Percentiles rank a stretch among this genome's conserved stretches.
phyloP scores from a whole-genome alignment of 2,797 vertebrate genomes.

The Heliangelus exortis region DNA sequence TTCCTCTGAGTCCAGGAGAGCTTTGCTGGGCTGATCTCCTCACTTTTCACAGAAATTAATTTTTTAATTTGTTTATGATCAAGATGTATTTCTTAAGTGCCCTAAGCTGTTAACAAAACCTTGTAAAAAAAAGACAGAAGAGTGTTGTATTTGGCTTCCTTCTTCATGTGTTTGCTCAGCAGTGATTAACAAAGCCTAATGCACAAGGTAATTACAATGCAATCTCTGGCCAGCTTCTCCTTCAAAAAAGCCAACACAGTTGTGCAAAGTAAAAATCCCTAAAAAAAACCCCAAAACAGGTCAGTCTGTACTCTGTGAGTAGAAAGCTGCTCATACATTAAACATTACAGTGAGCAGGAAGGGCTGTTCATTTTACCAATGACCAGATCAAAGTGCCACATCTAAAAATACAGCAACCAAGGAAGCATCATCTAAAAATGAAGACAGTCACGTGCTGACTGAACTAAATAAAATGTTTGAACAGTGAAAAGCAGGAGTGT shows the following conservation, averaged over 20 bases:
- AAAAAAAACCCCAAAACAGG: not conserved
- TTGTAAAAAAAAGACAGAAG: not conserved
- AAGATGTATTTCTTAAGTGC: not conserved
- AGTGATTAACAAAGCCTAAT: not conserved
- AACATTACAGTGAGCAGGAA: not conserved
- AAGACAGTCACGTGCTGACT: not conserved
- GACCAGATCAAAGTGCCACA: not conserved
- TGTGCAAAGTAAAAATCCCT: not conserved
- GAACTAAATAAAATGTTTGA: not conserved
- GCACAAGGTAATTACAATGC: not conserved
- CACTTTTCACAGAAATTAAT: not conserved
- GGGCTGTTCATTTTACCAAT: not conserved
- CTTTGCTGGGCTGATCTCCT: not conserved
- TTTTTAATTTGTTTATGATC: not conserved
- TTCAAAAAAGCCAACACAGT: not conserved
- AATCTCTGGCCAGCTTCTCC: not conserved
- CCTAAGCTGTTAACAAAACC: not conserved
- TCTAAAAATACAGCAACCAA: not conserved
- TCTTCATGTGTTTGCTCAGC: not conserved
- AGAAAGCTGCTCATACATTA: not conserved
- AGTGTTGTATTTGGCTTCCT: not conserved
- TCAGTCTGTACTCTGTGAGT: not conserved
- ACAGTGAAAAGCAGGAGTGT: not conserved
- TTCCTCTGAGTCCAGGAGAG: not conserved
- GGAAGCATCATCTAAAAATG: not conserved